These are phyloP conservation scores for Ichneumon xanthorius DNA, from an alignment of 2,888 invertebrate genomes.

Conservation along the genomic window DNA sequence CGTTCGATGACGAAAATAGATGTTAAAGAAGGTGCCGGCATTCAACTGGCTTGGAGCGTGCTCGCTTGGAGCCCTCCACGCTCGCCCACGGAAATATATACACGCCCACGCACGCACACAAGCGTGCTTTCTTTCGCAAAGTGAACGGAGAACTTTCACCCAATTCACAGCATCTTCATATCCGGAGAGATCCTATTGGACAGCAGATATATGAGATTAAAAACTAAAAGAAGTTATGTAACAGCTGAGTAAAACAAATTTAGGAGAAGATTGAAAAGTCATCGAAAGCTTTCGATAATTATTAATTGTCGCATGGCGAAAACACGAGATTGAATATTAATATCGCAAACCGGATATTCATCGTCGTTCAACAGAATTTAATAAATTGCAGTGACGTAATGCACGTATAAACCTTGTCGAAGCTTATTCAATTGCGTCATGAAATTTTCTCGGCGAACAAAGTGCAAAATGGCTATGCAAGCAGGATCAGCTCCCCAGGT, in stretches of 20 bases:
- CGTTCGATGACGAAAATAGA: constrained; percentile 8
- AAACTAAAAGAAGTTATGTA: neutral
- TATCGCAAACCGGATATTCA: neutral
- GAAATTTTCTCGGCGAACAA: neutral
- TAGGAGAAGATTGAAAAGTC: neutral
- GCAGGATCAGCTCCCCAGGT: neutral
- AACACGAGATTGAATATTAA: neutral
- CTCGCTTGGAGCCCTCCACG: neutral
- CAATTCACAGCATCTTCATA: neutral
- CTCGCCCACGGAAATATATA: constrained; percentile 4
- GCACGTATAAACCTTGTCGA: neutral
- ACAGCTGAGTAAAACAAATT: neutral
- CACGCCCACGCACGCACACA: neutral
- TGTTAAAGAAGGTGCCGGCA: constrained; percentile 15
- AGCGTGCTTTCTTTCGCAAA: neutral
- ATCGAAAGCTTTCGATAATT: neutral
- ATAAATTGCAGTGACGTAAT: neutral
- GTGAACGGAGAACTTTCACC: neutral
- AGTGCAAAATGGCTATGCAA: constrained; percentile 8
- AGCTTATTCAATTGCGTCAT: neutral
- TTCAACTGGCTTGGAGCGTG: neutral
- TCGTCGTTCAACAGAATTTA: neutral
- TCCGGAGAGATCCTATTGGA: neutral
- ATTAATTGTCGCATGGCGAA: neutral
- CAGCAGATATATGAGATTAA: neutral